phyloP scores from a whole-genome alignment of 2,113 vertebrate genomes.

The Cnemophilus loriae region DNA sequence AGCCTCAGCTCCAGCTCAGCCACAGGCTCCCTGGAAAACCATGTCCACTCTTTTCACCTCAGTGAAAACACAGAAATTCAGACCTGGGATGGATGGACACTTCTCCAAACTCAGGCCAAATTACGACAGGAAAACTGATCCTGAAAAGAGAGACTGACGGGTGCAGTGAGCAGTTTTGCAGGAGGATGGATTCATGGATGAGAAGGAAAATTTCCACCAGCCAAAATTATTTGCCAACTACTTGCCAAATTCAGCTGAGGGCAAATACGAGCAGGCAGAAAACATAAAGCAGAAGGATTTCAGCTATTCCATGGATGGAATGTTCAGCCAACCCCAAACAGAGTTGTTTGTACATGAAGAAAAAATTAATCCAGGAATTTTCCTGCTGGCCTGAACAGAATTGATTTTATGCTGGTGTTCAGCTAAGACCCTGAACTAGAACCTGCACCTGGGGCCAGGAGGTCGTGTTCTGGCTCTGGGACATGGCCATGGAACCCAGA shows the following conservation, averaged over 20 bases:
- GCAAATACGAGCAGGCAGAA: background rate
- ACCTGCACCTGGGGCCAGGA: background rate
- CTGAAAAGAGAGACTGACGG: too few relatives aligned
- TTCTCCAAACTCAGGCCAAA: background rate
- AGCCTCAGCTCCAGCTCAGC: background rate
- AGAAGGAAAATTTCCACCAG: background rate
- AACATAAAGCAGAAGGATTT: background rate
- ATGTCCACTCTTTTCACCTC: fast-evolving
- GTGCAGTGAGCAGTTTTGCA: background rate
- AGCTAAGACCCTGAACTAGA: background rate
- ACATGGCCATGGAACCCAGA: fast-evolving
- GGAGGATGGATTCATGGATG: background rate
- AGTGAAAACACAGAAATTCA: background rate
- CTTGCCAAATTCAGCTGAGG: background rate
- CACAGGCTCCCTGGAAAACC: background rate
- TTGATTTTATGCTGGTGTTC: background rate
- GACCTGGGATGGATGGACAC: background rate
- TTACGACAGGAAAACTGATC: fast-evolving
- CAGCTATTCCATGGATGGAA: background rate
- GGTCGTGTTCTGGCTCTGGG: background rate
- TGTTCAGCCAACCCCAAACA: background rate
- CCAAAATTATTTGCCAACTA: background rate
- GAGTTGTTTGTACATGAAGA: background rate
- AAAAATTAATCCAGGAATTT: background rate
- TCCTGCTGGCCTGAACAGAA: background rate